Percentiles rank a stretch among this genome's conserved stretches.
These are phyloP conservation scores for Cyprinodon brontotheroides DNA, from an alignment of 2,113 vertebrate species.

Conservation along the genomic window DNA sequence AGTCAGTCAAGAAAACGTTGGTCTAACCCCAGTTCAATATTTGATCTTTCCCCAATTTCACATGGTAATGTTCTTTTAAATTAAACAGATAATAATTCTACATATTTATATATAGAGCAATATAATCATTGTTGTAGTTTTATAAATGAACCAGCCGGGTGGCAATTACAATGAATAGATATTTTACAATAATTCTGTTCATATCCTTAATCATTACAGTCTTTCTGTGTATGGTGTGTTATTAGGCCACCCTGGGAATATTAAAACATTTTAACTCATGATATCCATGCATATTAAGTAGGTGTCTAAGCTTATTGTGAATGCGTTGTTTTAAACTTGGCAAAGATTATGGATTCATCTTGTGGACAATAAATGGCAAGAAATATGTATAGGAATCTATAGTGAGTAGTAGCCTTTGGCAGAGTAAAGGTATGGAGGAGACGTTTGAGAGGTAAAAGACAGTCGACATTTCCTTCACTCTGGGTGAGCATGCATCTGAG, in stretches of 20 bases:
- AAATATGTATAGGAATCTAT: background rate
- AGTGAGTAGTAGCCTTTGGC: conserved; percentile 10
- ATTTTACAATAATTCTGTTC: too few relatives aligned
- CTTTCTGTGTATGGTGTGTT: too few relatives aligned
- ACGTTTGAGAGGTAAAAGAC: conserved; percentile 2
- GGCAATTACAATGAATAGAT: too few relatives aligned
- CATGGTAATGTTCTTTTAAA: background rate
- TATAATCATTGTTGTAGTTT: too few relatives aligned
- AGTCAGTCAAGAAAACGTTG: background rate
- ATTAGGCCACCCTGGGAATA: too few relatives aligned
- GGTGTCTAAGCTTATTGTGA: background rate
- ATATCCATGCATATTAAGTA: background rate
- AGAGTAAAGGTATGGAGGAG: conserved; percentile 1
- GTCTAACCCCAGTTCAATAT: background rate
- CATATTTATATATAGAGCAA: too few relatives aligned
- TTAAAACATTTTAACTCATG: too few relatives aligned
- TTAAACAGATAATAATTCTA: too few relatives aligned
- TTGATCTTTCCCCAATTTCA: background rate
- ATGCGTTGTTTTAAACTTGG: background rate
- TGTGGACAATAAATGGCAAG: background rate
- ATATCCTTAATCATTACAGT: too few relatives aligned
- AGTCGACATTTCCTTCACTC: background rate
- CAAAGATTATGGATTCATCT: background rate
- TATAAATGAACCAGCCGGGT: too few relatives aligned
- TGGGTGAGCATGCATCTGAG: conserved; percentile 11